Percentiles rank a stretch among this genome's conserved stretches.
phyloP scores from a whole-genome alignment of 2,113 vertebrate genomes.

The Cariama cristata region DNA sequence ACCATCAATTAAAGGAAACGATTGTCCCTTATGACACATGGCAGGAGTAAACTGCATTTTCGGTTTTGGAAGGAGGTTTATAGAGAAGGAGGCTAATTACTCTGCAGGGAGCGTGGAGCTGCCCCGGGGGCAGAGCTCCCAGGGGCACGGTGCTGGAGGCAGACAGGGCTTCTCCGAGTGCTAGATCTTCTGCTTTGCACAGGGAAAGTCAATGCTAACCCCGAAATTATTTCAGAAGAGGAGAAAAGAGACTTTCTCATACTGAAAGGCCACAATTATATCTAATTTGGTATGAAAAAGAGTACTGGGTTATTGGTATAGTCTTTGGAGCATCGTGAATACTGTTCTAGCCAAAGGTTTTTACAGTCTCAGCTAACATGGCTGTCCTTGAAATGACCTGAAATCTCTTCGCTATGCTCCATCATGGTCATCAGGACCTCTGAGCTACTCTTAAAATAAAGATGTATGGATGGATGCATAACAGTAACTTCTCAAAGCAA shows the following conservation, averaged over 20 bases:
- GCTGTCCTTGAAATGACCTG: not conserved
- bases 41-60: not conserved
- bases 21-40: slow-evolving; percentile 18
- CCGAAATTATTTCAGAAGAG: not conserved
- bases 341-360: not conserved
- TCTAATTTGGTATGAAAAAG: not conserved
- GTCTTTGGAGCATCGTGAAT: not conserved
- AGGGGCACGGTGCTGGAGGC: not conserved
- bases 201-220: not conserved
- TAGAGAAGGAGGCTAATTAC: slow-evolving; percentile 12
- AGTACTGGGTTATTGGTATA: not conserved
- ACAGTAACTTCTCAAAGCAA: not conserved
- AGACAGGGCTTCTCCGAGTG: not conserved
- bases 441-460: not conserved
- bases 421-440: not conserved
- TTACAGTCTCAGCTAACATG: not conserved
- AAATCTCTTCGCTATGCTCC: not conserved
- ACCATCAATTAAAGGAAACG: slow-evolving; percentile 24
- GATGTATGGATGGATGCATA: not conserved
- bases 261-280: not conserved
- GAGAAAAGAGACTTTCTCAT: not conserved
- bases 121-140: slow-evolving; percentile 4
- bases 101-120: not conserved
- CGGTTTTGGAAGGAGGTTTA: slow-evolving; percentile 2
- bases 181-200: not conserved